These are phyloP conservation scores for Neodon shergylaensis DNA, from an alignment of 2,113 vertebrate species.

Conservation along the genomic window DNA sequence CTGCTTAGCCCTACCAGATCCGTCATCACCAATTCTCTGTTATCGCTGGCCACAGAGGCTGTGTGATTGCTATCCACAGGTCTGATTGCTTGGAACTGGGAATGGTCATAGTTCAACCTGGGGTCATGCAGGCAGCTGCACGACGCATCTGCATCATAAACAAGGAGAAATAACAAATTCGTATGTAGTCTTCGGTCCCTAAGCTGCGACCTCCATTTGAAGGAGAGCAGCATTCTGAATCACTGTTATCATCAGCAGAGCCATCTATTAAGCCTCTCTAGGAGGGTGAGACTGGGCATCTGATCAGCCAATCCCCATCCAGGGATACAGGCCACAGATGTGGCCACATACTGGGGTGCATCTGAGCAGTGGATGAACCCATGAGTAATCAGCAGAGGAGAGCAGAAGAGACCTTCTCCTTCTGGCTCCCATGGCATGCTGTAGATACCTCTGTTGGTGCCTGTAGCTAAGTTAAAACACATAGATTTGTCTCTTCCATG, in stretches of 20 bases:
- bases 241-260: neutral
- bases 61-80: neutral
- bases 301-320: neutral
- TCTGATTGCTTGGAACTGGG: neutral
- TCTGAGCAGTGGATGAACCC: neutral
- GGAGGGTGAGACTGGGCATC: neutral
- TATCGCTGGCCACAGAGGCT: neutral
- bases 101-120: neutral
- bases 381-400: neutral
- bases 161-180: neutral
- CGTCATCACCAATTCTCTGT: neutral
- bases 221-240: constrained; percentile 52
- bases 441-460: neutral
- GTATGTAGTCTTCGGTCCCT: neutral
- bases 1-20: neutral
- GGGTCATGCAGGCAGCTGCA: neutral
- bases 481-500: neutral
- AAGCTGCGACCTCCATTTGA: neutral
- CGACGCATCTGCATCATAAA: neutral
- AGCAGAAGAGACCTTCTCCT: neutral
- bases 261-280: neutral
- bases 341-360: neutral
- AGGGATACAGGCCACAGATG: neutral
- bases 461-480: neutral
- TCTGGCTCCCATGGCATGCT: neutral